A percentile compares a stretch with the other conserved stretches of the same genome.
Conservation (phyloP, 2,113 vertebrate genomes). For the Todiramphus chloris region DNA sequence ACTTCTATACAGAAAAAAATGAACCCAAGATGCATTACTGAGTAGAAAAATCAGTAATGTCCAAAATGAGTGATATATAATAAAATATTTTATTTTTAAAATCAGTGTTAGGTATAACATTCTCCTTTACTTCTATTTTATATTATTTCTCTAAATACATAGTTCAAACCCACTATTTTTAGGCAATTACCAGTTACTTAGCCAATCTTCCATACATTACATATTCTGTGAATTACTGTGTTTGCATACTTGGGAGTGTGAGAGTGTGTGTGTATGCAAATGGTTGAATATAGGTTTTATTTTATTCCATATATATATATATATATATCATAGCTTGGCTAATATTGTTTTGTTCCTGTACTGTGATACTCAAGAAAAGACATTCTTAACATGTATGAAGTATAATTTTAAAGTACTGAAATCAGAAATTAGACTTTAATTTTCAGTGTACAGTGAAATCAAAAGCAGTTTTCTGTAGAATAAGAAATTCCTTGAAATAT, state of each 20-base stretch:
- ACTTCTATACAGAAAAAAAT: background rate
- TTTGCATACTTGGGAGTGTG: background rate
- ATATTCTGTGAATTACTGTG: background rate
- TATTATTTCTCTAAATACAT: background rate
- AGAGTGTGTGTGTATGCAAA: accelerated
- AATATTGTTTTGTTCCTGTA: background rate
- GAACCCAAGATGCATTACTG: background rate
- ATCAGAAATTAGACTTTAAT: background rate
- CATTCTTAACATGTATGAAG: background rate
- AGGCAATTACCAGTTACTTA: background rate
- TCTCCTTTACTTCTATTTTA: background rate
- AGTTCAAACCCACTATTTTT: background rate
- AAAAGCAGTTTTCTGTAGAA: background rate
- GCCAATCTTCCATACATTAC: background rate
- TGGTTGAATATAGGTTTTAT: background rate
- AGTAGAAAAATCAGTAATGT: background rate
- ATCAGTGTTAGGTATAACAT: background rate
- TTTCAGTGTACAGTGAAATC: background rate
- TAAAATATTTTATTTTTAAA: background rate
- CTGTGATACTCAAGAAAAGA: background rate
- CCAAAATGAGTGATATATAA: background rate
- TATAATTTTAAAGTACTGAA: background rate
- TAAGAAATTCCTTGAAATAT: background rate
- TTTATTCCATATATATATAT: background rate
- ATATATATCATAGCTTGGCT: background rate